phyloP scores from a whole-genome alignment of 2,888 invertebrate genomes.

The Dorcus hopei region DNA sequence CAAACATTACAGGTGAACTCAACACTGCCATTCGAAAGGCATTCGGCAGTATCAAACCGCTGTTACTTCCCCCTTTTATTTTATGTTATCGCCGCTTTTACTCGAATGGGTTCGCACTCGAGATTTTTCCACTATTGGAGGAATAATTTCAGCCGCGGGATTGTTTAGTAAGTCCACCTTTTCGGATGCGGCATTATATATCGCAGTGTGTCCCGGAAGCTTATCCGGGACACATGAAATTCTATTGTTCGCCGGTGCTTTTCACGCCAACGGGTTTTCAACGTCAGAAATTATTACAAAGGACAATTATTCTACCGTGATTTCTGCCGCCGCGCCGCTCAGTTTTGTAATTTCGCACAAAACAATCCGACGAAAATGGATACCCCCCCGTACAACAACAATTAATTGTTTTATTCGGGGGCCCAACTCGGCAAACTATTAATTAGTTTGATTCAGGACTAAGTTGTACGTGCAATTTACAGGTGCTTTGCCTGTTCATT shows the following conservation, averaged over 20 bases:
- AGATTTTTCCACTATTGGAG: too few relatives aligned
- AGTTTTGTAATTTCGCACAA: slow-evolving; percentile 32
- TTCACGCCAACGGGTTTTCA: slow-evolving; percentile 43
- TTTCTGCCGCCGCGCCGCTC: slow-evolving; percentile 33
- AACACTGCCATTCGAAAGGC: not conserved
- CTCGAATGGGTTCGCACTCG: too few relatives aligned
- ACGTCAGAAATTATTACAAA: slow-evolving; percentile 38
- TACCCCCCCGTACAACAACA: slow-evolving; percentile 1
- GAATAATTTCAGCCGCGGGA: too few relatives aligned
- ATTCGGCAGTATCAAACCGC: too few relatives aligned
- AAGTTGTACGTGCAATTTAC: not conserved
- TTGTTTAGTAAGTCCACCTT: too few relatives aligned
- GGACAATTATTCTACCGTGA: slow-evolving; percentile 41
- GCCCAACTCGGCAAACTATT: slow-evolving; percentile 6
- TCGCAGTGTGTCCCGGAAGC: slow-evolving; percentile 16
- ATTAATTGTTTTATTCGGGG: slow-evolving; percentile 11
- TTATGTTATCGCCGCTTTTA: too few relatives aligned
- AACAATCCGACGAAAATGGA: slow-evolving; percentile 13
- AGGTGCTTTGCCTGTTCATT: not conserved
- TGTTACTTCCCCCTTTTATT: too few relatives aligned
- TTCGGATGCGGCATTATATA: not conserved
- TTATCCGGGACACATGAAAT: slow-evolving; percentile 35
- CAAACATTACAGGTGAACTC: slow-evolving; percentile 24
- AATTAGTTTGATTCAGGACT: slow-evolving; percentile 6
- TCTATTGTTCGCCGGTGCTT: slow-evolving; percentile 42